Evolutionary conservation across 1,140 invertebrate genomes (phyloP).

Genomic region (Hormaphis cornu): DNA sequence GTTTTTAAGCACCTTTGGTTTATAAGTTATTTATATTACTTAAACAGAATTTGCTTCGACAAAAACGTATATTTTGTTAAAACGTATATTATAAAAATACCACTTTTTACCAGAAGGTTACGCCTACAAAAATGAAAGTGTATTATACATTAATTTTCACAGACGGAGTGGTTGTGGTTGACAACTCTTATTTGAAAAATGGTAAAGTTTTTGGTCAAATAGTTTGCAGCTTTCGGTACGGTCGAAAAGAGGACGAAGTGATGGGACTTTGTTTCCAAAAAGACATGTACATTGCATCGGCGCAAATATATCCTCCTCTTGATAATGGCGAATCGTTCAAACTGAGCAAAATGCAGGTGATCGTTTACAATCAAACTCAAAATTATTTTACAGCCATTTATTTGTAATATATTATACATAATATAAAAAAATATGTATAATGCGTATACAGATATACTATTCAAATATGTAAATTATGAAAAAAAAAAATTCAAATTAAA

Average conservation of each 20-base stretch:
- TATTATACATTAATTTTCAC: conserved; percentile 31
- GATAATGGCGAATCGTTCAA: conserved; percentile 48
- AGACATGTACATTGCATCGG: conserved; percentile 80
- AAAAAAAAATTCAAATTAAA: neutral
- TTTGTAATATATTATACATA: neutral
- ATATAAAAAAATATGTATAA: neutral
- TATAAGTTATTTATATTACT: neutral
- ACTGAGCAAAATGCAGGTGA: conserved; percentile 54
- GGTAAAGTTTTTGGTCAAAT: conserved; percentile 87
- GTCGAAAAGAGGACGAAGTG: conserved; percentile 94
- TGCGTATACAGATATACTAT: neutral
- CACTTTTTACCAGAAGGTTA: neutral
- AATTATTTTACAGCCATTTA: neutral
- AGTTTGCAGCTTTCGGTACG: conserved; percentile 93
- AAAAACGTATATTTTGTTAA: neutral
- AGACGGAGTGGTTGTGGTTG: conserved; percentile 90
- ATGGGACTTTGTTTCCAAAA: conserved; percentile 97
- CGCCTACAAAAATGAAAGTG: neutral
- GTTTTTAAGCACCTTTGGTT: neutral
- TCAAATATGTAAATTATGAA: neutral
- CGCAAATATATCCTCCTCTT: conserved; percentile 71
- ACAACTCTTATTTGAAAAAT: conserved; percentile 79
- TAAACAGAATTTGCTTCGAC: neutral
- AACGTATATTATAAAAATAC: neutral
- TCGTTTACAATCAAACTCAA: too few relatives aligned